Conservation (phyloP, 2,888 invertebrate genomes). For the Ferrisia virgata region DNA sequence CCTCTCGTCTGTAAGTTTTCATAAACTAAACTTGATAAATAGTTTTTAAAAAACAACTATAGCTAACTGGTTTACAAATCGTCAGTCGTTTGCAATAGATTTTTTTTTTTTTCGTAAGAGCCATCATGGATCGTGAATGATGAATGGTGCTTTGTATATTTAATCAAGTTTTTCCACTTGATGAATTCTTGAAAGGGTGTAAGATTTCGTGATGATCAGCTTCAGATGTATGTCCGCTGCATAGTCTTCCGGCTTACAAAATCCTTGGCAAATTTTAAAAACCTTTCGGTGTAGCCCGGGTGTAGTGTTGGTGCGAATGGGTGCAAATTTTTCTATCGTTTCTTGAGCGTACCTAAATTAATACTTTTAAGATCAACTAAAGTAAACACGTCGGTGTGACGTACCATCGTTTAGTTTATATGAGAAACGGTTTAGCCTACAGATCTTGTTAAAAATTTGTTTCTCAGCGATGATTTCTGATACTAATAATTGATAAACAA, state of each 20-base stretch:
- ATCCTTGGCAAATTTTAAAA: too few species aligned
- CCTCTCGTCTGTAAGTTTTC: neutral
- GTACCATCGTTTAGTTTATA: neutral
- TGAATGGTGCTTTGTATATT: slow-evolving; percentile 3
- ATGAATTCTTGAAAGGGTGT: neutral
- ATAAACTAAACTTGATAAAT: slow-evolving; percentile 28
- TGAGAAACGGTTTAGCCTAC: neutral
- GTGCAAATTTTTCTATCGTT: too few species aligned
- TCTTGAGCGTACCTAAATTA: too few species aligned
- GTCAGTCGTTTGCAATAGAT: neutral
- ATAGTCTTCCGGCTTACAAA: too few species aligned
- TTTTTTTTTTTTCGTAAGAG: neutral
- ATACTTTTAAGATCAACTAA: too few species aligned
- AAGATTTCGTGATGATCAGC: neutral
- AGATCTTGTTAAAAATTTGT: neutral
- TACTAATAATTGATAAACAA: slow-evolving; percentile 20
- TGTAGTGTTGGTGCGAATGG: too few species aligned
- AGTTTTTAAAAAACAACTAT: slow-evolving; percentile 22
- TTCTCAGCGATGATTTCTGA: neutral
- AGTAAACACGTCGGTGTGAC: too few species aligned
- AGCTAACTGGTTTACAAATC: slow-evolving; percentile 37
- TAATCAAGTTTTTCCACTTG: neutral
- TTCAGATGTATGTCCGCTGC: too few species aligned
- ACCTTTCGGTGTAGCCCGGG: too few species aligned
- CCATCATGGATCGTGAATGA: neutral